Conservation (phyloP, 2,797 vertebrate genomes). For the Taeniopygia guttata region DNA sequence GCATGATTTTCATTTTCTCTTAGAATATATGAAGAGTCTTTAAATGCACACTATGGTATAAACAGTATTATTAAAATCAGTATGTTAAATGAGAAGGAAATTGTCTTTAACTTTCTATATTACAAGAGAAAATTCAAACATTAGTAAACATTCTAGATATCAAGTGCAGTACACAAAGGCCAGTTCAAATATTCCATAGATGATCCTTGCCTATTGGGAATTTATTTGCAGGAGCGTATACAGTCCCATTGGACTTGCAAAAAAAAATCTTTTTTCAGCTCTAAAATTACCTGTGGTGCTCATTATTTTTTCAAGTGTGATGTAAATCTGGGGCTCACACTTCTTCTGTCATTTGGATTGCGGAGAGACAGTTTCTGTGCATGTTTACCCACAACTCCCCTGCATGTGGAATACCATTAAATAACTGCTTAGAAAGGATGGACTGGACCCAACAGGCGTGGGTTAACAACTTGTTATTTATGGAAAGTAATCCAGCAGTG, state of each 20-base stretch:
- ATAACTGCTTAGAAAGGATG: conserved; percentile 11
- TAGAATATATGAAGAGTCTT: not conserved
- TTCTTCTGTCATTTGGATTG: not conserved
- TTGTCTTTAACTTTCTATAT: not conserved
- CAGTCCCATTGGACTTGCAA: not conserved
- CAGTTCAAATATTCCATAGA: not conserved
- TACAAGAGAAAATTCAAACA: not conserved
- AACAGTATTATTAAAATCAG: not conserved
- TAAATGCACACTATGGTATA: not conserved
- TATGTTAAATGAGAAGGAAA: not conserved
- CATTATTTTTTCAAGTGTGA: not conserved
- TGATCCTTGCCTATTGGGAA: not conserved
- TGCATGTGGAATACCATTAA: not conserved
- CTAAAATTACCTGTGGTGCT: not conserved
- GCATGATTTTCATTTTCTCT: not conserved
- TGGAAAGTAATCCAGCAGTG: not conserved
- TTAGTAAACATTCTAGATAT: not conserved
- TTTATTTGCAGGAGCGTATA: not conserved
- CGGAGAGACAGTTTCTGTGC: not conserved
- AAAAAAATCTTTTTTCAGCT: not conserved
- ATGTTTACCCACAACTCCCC: not conserved
- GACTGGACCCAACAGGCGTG: not conserved
- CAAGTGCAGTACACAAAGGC: not conserved
- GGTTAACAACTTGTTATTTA: conserved; percentile 1
- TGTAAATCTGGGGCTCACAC: not conserved